Evolutionary conservation across 2,888 invertebrate genomes (phyloP), one percentile per base, ranked within the genome.

Genomic region (Campopleginae sp.): DNA sequence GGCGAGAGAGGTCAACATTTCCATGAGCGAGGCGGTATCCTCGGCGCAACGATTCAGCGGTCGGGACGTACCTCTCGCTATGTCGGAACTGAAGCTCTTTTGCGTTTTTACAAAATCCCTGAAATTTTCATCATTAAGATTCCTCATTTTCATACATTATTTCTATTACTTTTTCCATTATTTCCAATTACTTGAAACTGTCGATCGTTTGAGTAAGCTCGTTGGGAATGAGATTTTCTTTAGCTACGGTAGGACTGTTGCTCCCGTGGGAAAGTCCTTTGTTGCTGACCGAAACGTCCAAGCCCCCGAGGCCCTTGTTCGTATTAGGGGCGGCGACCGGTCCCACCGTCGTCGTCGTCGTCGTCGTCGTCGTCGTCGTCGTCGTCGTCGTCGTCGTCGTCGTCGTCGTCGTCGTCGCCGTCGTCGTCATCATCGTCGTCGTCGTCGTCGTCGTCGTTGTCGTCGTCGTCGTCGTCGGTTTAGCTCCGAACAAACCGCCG

Each of bases 101-200:
- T 98, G 98, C 82, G 97, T 96, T 94, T 98, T 98, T 0, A 98
- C 97, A 93, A 97, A 96, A 81, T 96, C 96, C 88, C 95, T 95
- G 86, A 79, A 61, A 1, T 23, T 3, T 23, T 14, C 2, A 27
- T 3, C 6, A 42, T 7, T 33, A 42, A 5, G 1, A 44, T n/a
- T 23, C 61, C 12, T 61, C 17, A 33, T 66, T 66, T 38, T 7
- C 5, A 17, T n/a, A 46, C n/a, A 12, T n/a, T 80, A 66, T 77
- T 23, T 75, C 51, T 19, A 14, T 2, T 38, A 6, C 17, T 33
- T 33, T 38, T 7, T 38, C 10, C n/a, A n/a, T 44, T 38, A 51
- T 66, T 74, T n/a, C 74, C 68, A 42, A 61, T 94, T 94, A 95
- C 94, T 98, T 98, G 91, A 98, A 97, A 2, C 95, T 94, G 82